phyloP scores from a whole-genome alignment of 2,797 vertebrate species.

The Sciaenops ocellatus region DNA sequence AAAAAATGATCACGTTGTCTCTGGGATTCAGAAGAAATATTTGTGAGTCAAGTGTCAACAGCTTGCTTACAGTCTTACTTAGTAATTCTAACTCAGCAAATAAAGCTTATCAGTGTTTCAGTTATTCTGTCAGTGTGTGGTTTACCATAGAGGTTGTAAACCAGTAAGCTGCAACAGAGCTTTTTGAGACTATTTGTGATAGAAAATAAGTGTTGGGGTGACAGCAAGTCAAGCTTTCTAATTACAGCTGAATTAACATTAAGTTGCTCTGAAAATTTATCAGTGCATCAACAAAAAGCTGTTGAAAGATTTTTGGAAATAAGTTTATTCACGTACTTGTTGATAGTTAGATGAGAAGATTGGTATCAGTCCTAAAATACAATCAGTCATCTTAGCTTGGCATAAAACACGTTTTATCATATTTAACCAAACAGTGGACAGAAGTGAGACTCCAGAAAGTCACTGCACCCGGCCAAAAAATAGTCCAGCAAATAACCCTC shows the following conservation, averaged over 20 bases:
- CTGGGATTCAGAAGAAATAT: conserved; percentile 2
- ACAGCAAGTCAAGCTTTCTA: background rate
- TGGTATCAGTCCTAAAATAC: background rate
- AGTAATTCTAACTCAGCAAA: background rate
- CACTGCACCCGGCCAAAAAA: too few relatives aligned
- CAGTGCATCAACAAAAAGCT: too few relatives aligned
- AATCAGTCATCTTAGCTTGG: background rate
- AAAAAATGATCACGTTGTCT: background rate
- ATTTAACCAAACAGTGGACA: background rate
- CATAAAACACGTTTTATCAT: background rate
- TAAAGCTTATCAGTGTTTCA: background rate
- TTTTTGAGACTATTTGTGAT: background rate
- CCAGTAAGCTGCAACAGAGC: background rate
- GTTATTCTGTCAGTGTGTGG: background rate
- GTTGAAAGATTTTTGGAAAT: too few relatives aligned
- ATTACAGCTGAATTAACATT: background rate
- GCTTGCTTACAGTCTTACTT: background rate
- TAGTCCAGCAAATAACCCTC: background rate
- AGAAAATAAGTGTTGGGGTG: background rate
- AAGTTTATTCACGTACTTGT: too few relatives aligned
- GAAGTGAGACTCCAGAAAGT: too few relatives aligned
- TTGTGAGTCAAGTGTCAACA: conserved; percentile 2
- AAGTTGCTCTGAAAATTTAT: background rate
- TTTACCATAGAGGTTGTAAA: background rate
- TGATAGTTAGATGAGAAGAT: background rate